These are phyloP conservation scores for Limnothrissa miodon DNA, from an alignment of 2,113 vertebrate genomes.

Conservation along the genomic window DNA sequence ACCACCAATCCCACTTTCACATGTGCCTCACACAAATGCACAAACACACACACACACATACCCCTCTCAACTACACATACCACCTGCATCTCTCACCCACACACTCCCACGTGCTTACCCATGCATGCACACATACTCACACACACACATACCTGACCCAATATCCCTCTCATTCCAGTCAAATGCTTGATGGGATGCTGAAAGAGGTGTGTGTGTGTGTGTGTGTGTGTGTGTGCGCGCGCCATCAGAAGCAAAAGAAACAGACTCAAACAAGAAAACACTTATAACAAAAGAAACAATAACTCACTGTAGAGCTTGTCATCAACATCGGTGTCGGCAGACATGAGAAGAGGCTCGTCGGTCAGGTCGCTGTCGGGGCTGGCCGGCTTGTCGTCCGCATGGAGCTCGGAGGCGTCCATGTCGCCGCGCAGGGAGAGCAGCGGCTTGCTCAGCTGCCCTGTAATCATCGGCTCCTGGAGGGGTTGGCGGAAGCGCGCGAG, in stretches of 20 bases:
- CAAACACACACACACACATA: too few species aligned
- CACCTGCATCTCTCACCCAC: neutral
- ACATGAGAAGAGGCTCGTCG: constrained; percentile 90
- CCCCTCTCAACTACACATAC: neutral
- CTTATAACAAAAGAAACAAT: neutral
- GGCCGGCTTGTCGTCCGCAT: constrained; percentile 91
- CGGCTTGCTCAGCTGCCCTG: constrained; percentile 98
- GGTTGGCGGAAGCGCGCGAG: constrained; percentile 19
- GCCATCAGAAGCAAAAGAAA: too few species aligned
- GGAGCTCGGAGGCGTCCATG: constrained; percentile 96
- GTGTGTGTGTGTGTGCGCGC: too few species aligned
- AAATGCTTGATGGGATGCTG: neutral
- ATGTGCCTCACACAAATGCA: too few species aligned
- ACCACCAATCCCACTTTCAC: neutral
- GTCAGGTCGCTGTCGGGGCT: constrained; percentile 93
- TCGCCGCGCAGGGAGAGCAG: constrained; percentile 94
- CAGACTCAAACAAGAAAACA: neutral
- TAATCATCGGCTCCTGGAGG: constrained; percentile 95
- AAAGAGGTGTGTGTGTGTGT: neutral
- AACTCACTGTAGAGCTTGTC: constrained; percentile 96
- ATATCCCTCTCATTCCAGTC: neutral
- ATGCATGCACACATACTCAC: neutral
- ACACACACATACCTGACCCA: constrained; percentile 22
- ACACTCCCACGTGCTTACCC: neutral
- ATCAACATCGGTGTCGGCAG: constrained; percentile 89